phyloP scores from a whole-genome alignment of 1,140 invertebrate species.

The Drosophila ambigua region DNA sequence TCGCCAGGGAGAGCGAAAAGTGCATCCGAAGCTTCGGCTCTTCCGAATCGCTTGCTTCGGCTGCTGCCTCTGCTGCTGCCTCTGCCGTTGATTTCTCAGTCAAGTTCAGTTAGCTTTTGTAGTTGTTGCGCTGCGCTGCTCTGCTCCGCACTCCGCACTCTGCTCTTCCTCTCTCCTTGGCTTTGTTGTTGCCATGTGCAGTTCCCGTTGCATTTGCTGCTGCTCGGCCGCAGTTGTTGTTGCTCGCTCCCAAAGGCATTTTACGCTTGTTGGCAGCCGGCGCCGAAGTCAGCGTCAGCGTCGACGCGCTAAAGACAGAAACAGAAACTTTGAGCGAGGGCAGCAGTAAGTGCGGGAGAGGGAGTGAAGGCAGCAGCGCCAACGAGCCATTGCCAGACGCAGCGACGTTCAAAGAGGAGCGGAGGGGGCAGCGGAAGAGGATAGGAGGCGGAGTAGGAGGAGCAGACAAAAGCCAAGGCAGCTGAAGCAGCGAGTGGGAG shows the following conservation, averaged over 20 bases:
- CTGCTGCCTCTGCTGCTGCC: neutral
- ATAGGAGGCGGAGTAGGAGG: constrained; percentile 4
- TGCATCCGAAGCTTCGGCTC: too few relatives aligned
- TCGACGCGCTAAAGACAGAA: constrained; percentile 30
- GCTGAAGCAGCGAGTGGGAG: constrained; percentile 38
- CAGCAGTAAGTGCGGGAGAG: neutral
- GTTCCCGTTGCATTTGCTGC: constrained; percentile 38
- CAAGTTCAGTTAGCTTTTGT: constrained; percentile 81
- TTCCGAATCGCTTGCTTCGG: too few relatives aligned
- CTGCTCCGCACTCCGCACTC: constrained; percentile 26
- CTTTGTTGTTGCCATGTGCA: constrained; percentile 65
- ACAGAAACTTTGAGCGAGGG: constrained; percentile 16
- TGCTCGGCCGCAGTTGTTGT: constrained; percentile 37
- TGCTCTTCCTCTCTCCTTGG: constrained; percentile 16
- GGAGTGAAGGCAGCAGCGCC: constrained; percentile 38
- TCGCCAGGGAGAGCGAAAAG: too few relatives aligned
- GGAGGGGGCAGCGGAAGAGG: neutral
- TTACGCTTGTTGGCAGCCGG: constrained; percentile 72
- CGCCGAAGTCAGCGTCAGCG: constrained; percentile 53
- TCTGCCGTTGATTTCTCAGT: constrained; percentile 72
- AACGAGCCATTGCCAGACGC: constrained; percentile 76
- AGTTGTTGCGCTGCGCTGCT: constrained; percentile 44
- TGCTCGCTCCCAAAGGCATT: constrained; percentile 67
- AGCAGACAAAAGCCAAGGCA: constrained; percentile 79
- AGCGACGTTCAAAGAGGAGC: constrained; percentile 46